Evolutionary conservation across 2,113 vertebrate genomes (phyloP), one percentile per base, ranked within the genome.

Genomic region (Pseudorasbora parva): DNA sequence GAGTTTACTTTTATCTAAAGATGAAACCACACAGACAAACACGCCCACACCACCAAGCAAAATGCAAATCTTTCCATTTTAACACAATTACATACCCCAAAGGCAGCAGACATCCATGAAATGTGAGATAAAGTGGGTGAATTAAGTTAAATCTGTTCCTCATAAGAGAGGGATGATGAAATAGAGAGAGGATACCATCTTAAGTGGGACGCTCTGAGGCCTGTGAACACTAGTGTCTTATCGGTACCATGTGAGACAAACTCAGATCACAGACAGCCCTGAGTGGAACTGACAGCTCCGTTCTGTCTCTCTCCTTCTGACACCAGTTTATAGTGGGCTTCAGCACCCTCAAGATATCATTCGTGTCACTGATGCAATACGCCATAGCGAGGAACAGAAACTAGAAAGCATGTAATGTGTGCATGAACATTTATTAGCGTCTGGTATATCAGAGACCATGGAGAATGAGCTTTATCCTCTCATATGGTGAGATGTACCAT

Each of bases 221-320:
- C 72, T 66, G 59, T 66, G 60, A 66, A 80, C 45, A 66, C 45
- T 25, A 82, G 27, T 17, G n/a, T 77, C 82, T 84, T 86, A 81
- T 84, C 71, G 10, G 14, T 69, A 47, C 17, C 25, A 37, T 57
- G 49, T 56, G 68, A 66, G 69, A n/a, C 37, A 47, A 64, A 60
- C 17, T 25, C 8, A 59, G 85, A 86, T 86, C 82, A 84, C 82
- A 86, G 77, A 56, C 33, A 37, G 10, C 9, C 49, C 69, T 75
- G 33, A 86, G 82, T 84, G 60, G 77, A 86, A 75, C 85, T 56
- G 81, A 86, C 76, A 25, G 77, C 75, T 43, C 43, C 8, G 25
- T 41, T 69, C 45, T 66, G 9, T 33, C 64, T 43, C 56, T 71
- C 41, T 68, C 17, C 69, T n/a, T 72, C 51, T 71, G 33, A 8